A percentile compares a stretch with the other conserved stretches of the same genome.
Evolutionary conservation across 2,888 invertebrate species (phyloP).

Genomic region (Drosophila tanythrix): DNA sequence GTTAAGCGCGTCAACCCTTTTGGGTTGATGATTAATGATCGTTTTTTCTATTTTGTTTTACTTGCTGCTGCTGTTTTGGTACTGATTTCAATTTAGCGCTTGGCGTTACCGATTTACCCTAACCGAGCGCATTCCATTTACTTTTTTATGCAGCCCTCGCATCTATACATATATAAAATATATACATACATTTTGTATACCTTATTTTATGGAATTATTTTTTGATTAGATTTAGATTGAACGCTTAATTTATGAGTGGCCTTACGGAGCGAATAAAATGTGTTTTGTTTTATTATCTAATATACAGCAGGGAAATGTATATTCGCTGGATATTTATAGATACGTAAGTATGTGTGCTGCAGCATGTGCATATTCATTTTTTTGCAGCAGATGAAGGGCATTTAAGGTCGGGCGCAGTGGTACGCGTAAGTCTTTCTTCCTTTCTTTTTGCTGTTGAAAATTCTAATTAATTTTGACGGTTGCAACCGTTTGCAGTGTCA

Average conservation of each 20-base stretch:
- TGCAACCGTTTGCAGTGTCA: slow-evolving; percentile 78
- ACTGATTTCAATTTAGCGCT: slow-evolving; percentile 74
- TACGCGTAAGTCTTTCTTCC: slow-evolving; percentile 4
- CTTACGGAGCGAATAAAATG: background rate
- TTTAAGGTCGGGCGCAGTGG: background rate
- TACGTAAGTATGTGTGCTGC: background rate
- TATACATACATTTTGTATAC: background rate
- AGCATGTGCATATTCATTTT: background rate
- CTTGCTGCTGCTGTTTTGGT: slow-evolving; percentile 59
- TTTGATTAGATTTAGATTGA: background rate
- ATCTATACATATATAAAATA: background rate
- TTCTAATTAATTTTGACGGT: slow-evolving; percentile 80
- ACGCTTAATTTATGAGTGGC: background rate
- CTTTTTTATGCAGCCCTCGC: background rate
- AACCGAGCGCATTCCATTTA: background rate
- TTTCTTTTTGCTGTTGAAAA: slow-evolving; percentile 59
- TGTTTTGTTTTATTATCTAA: background rate
- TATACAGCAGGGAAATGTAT: background rate
- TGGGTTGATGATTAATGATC: slow-evolving; percentile 73
- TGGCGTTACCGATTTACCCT: slow-evolving; percentile 35
- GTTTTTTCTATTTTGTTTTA: slow-evolving; percentile 57
- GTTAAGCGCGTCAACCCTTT: slow-evolving; percentile 76
- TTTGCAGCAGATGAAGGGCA: slow-evolving; percentile 15
- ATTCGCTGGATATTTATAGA: background rate
- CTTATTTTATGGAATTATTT: background rate